Evolutionary conservation across 2,113 vertebrate species (phyloP), one percentile per base, ranked within the genome.

Genomic region (Spea multiplicata): DNA sequence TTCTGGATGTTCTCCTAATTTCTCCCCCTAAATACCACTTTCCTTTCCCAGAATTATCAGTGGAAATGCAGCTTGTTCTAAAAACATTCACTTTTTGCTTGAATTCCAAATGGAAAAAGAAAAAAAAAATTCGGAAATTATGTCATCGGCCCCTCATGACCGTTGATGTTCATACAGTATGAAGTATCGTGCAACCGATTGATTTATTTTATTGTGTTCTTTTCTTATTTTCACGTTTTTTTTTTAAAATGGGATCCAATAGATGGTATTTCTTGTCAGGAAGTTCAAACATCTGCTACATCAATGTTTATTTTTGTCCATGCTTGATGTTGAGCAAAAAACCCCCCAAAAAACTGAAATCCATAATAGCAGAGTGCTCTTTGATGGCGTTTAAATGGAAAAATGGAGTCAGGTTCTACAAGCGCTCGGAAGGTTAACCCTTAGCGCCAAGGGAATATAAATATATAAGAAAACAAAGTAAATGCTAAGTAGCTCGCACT

Each of bases 141-240:
- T 79, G 71, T 79, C 77, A 79, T 67, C 66, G 70, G 77, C 77
- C 77, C 70, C 77, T n/a, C n/a, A 79, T 73, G 77, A 73, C 77
- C 62, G 49, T 12, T 62, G 64, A 80, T 74, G 65, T 80, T 74
- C 78, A 61, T 74, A 44, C 49, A 17, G 49, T 16, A 62, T 71
- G 67, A 71, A 64, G n/a, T n/a, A n/a, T 46, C 47, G 57, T 46
- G 16, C 55, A 52, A 59, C 44, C n/a, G 46, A 73, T 64, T 44
- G 16, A 69, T 74, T 74, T 68, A 72, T 78, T 72, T 78, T 66
- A 61, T 68, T 61, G 52, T 48, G 73, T 45, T 67, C 59, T 53
- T 74, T 73, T n/a, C 52, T 74, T 30, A 68, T 49, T 61, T 44
- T 59, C 14, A 61, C 9, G 30, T 70, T 8, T 44, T 78, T 16